These are phyloP conservation scores for Micromys minutus DNA, from an alignment of 2,113 vertebrate genomes.

Conservation along the genomic window DNA sequence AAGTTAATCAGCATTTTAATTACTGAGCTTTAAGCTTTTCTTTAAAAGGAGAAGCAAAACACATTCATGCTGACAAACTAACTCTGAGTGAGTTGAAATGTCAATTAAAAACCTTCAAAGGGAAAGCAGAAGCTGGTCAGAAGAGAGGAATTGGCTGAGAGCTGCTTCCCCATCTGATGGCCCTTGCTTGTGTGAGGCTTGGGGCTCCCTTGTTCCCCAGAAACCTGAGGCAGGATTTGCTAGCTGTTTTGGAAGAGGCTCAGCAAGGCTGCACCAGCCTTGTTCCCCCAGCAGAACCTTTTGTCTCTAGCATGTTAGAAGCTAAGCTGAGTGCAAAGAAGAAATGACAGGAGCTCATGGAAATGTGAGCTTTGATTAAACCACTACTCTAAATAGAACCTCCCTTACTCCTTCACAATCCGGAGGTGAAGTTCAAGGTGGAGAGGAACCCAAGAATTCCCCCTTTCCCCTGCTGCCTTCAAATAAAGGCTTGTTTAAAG, in stretches of 20 bases:
- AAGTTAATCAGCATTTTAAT: constrained; percentile 54
- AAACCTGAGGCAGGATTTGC: background rate
- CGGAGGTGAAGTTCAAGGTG: constrained; percentile 10
- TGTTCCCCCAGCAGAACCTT: constrained; percentile 19
- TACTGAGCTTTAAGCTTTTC: constrained; percentile 55
- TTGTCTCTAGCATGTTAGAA: constrained; percentile 36
- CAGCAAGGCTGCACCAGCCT: background rate
- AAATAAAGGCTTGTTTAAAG: constrained; percentile 56
- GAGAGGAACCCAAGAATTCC: background rate
- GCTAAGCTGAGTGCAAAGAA: constrained; percentile 13
- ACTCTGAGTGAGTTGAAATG: constrained; percentile 62
- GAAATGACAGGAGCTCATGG: background rate
- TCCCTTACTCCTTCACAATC: constrained; percentile 34
- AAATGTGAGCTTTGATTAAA: constrained; percentile 60
- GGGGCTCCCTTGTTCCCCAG: background rate
- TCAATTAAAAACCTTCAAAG: background rate
- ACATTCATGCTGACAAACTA: background rate
- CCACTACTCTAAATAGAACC: constrained; percentile 65
- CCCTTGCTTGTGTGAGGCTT: background rate
- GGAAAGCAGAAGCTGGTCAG: background rate
- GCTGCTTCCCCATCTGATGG: background rate
- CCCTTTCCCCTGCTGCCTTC: constrained; percentile 3
- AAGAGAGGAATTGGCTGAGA: rapidly evolving
- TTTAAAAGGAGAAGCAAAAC: background rate
- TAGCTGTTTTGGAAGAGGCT: background rate